Evolutionary conservation across 2,113 vertebrate genomes (phyloP).

Genomic region (Pomatorhinus ruficollis): DNA sequence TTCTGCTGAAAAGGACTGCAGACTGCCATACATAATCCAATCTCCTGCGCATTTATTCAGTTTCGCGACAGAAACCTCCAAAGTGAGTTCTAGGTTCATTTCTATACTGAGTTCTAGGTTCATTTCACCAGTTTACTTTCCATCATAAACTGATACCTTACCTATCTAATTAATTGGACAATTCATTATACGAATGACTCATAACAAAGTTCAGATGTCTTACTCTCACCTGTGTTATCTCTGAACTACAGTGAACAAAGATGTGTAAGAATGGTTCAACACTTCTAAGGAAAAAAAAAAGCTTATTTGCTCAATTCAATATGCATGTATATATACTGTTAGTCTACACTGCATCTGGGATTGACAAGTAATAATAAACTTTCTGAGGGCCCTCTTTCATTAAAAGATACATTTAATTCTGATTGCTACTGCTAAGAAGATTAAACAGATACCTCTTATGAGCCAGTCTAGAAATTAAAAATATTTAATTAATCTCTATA

Average conservation of each 20-base stretch:
- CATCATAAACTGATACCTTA: background rate
- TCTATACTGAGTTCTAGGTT: background rate
- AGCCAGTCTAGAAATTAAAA: background rate
- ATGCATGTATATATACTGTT: background rate
- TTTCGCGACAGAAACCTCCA: background rate
- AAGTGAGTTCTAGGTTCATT: background rate
- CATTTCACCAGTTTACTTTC: background rate
- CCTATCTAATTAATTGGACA: background rate
- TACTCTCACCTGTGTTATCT: background rate
- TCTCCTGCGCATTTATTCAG: background rate
- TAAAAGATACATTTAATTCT: background rate
- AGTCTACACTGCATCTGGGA: fast-evolving
- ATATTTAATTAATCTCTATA: background rate
- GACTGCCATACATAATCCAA: background rate
- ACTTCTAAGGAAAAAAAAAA: background rate
- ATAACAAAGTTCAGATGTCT: background rate
- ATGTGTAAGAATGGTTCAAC: background rate
- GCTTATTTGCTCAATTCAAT: background rate
- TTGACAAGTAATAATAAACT: background rate
- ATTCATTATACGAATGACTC: background rate
- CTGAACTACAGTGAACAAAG: background rate
- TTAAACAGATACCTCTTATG: background rate
- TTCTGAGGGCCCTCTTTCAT: background rate
- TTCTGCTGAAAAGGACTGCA: background rate
- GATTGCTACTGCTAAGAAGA: background rate